A percentile compares a stretch with the other conserved stretches of the same genome.
Evolutionary conservation across 2,888 invertebrate genomes (phyloP).

Genomic region (Nomada lathburiana): DNA sequence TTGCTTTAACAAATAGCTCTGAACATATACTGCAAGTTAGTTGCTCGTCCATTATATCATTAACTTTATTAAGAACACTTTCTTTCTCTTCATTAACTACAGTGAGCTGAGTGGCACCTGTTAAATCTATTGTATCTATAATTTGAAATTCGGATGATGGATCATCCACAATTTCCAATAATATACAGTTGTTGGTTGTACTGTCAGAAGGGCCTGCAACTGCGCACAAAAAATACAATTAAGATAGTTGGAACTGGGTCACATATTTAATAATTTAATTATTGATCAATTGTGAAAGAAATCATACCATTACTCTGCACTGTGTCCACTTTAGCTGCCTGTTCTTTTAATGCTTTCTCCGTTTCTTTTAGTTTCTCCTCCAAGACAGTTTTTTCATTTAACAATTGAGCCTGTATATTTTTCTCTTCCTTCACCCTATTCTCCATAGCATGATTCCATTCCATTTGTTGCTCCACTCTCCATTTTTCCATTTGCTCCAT

Average conservation of each 20-base stretch:
- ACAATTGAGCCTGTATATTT: slow-evolving; percentile 79
- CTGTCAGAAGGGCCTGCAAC: slow-evolving; percentile 29
- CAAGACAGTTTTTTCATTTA: slow-evolving; percentile 81
- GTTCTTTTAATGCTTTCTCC: slow-evolving; percentile 84
- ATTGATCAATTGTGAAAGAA: background rate
- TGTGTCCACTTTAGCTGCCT: slow-evolving; percentile 78
- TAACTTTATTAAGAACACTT: slow-evolving; percentile 82
- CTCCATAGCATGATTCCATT: slow-evolving; percentile 84
- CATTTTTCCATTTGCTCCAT: slow-evolving; percentile 85
- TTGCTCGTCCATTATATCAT: slow-evolving; percentile 88
- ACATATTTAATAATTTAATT: background rate
- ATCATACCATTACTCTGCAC: slow-evolving; percentile 44
- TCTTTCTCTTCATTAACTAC: slow-evolving; percentile 24
- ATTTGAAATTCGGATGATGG: slow-evolving; percentile 76
- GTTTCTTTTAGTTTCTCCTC: slow-evolving; percentile 81
- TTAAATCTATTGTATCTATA: slow-evolving; percentile 86
- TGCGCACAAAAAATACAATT: slow-evolving; percentile 27
- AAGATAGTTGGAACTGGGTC: background rate
- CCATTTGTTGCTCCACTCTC: slow-evolving; percentile 83
- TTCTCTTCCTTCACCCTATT: slow-evolving; percentile 84
- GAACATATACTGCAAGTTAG: slow-evolving; percentile 91
- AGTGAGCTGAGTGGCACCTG: slow-evolving; percentile 64
- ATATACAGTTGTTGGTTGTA: slow-evolving; percentile 60
- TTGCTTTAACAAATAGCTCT: slow-evolving; percentile 90
- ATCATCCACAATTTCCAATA: slow-evolving; percentile 58